Evolutionary conservation across 2,797 vertebrate genomes (phyloP).

Genomic region (Kryptopterus vitreolus): DNA sequence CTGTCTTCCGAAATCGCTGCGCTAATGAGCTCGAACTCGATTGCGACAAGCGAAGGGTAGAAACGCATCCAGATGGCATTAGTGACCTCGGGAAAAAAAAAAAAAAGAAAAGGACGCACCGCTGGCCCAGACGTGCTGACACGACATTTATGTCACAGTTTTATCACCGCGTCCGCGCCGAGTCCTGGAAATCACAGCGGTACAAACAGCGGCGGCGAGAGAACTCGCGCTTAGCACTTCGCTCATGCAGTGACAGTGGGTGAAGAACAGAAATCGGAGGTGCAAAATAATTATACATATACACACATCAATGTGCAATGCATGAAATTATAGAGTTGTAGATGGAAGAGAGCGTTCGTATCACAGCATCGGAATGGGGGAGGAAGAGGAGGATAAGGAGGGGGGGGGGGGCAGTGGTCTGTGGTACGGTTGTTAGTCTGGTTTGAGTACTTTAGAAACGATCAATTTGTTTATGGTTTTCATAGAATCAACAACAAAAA

Average conservation of each 20-base stretch:
- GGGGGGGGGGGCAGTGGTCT: too few relatives aligned
- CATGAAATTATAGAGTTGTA: not conserved
- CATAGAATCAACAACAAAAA: not conserved
- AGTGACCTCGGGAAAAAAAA: slow-evolving; percentile 23
- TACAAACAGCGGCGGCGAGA: not conserved
- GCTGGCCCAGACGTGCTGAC: slow-evolving; percentile 2
- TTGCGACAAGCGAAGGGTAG: not conserved
- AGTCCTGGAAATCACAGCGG: slow-evolving; percentile 36
- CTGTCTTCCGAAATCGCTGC: slow-evolving; percentile 1
- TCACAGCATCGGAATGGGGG: not conserved
- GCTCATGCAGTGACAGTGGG: slow-evolving; percentile 20
- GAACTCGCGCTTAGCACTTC: not conserved
- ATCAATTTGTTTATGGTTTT: not conserved
- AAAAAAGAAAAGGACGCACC: slow-evolving; percentile 13
- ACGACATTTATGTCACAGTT: slow-evolving; percentile 26
- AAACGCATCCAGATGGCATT: slow-evolving; percentile 15
- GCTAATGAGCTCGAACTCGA: slow-evolving; percentile 9
- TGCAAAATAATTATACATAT: not conserved
- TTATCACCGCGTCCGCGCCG: slow-evolving; percentile 25
- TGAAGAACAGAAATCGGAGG: slow-evolving; percentile 19
- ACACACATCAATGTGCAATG: not conserved
- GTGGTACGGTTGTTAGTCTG: not conserved
- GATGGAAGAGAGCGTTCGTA: not conserved
- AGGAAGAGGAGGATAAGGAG: too few relatives aligned
- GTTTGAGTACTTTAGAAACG: not conserved